Conservation (phyloP, 1,140 invertebrate species). For the Pseudomyrmex pallidus region DNA sequence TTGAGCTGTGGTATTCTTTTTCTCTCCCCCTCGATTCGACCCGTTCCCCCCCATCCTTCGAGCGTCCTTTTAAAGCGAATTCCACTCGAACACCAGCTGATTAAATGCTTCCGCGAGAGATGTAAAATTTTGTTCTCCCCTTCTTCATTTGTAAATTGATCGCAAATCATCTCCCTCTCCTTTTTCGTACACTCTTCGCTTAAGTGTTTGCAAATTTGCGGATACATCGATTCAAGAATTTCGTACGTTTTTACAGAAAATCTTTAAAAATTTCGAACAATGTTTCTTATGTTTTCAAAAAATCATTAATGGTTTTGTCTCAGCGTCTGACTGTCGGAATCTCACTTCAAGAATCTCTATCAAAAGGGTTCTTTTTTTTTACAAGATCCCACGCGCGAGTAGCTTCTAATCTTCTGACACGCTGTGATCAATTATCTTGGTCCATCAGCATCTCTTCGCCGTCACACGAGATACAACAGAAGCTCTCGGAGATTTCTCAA, state of each 20-base stretch:
- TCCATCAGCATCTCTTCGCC: not conserved
- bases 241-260: not conserved
- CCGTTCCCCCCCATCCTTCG: conserved; percentile 19
- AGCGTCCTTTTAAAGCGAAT: conserved; percentile 72
- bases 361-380: no score
- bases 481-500: not conserved
- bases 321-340: not conserved
- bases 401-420: no score
- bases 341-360: not conserved
- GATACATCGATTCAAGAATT: not conserved
- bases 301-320: no score
- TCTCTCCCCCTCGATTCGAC: not conserved
- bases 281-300: no score
- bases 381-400: no score
- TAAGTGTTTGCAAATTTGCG: conserved; percentile 1
- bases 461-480: not conserved
- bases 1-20: not conserved
- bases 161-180: no score
- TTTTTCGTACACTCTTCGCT: not conserved
- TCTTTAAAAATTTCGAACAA: not conserved
- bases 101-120: conserved; percentile 73
- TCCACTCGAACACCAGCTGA: conserved; percentile 70
- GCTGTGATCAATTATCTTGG: not conserved
- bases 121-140: conserved; percentile 62
- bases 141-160: not conserved